phyloP scores from a whole-genome alignment of 53 echinoderm and acorn worm species.

The Mesocentrotus franciscanus region DNA sequence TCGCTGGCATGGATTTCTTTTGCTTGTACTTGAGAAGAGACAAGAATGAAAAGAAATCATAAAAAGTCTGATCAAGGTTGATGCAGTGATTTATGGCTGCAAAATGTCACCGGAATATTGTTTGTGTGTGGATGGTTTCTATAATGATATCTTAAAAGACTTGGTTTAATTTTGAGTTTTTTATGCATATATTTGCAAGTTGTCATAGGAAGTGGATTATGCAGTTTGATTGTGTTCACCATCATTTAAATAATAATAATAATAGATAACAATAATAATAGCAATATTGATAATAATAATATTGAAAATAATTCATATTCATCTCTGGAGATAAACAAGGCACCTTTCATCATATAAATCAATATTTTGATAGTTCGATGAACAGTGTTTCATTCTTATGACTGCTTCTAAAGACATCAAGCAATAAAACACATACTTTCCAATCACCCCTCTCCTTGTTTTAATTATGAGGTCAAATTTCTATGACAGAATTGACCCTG shows the following conservation, averaged over 20 bases:
- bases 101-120: neutral
- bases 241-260: no score
- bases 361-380: neutral
- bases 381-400: neutral
- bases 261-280: no score
- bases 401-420: neutral
- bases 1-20: neutral
- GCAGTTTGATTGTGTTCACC: no score
- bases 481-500: neutral
- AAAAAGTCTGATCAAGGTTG: neutral
- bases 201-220: neutral
- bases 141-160: neutral
- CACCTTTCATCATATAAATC: no score
- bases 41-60: neutral
- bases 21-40: neutral
- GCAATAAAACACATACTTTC: neutral
- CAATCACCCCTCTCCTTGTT: neutral
- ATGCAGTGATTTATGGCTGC: constrained; percentile 4
- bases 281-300: no score
- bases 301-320: no score
- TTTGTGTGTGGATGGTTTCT: neutral
- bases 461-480: neutral
- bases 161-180: neutral
- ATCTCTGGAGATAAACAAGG: no score
- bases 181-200: neutral